Percentiles rank a stretch among this genome's conserved stretches.
These are phyloP conservation scores for Bombus fervidus DNA, from an alignment of 1,140 invertebrate species.

Conservation along the genomic window DNA sequence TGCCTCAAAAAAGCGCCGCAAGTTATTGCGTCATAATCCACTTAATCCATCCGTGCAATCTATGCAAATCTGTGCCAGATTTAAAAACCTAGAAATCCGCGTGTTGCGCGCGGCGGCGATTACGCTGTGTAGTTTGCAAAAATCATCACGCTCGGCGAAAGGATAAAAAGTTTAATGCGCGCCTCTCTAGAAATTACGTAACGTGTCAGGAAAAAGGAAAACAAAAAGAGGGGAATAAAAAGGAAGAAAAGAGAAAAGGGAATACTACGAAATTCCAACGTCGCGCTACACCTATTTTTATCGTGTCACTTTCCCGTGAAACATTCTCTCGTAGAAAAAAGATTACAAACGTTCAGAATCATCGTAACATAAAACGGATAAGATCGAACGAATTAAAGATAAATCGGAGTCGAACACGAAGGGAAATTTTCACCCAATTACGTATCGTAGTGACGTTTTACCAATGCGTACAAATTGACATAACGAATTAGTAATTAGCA, in stretches of 20 bases:
- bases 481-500: background rate
- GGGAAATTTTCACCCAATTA: background rate
- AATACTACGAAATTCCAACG: background rate
- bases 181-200: slow-evolving; percentile 28
- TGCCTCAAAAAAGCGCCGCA: slow-evolving; percentile 19
- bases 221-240: too few relatives aligned
- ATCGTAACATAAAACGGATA: background rate
- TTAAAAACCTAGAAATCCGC: slow-evolving; percentile 31
- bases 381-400: background rate
- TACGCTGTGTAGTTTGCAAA: slow-evolving; percentile 25
- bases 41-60: slow-evolving; percentile 37
- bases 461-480: too few relatives aligned
- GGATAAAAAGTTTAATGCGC: slow-evolving; percentile 38
- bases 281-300: background rate
- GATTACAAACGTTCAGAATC: background rate
- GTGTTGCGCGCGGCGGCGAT: background rate
- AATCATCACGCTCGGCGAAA: slow-evolving; percentile 30
- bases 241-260: background rate
- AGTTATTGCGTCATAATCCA: slow-evolving; percentile 45
- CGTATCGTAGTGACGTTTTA: too few relatives aligned
- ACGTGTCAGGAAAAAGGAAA: background rate
- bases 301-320: background rate
- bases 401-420: background rate
- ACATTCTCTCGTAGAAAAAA: background rate
- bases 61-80: slow-evolving; percentile 24